A percentile compares a stretch with the other conserved stretches of the same genome.
Evolutionary conservation across 2,888 invertebrate genomes (phyloP).

Genomic region (Girardia tigrina): DNA sequence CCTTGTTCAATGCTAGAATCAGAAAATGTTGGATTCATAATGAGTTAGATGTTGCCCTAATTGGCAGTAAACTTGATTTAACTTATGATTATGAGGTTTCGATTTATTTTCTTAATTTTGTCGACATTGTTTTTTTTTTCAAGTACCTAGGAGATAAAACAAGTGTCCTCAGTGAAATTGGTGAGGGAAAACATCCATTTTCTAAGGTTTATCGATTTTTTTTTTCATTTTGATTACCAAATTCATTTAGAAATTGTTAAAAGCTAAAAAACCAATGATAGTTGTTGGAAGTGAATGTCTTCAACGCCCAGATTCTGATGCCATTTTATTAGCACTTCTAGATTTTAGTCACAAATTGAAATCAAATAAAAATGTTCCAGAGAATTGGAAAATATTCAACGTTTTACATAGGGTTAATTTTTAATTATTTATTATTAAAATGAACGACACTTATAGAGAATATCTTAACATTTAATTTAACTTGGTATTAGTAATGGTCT

Average conservation of each 20-base stretch:
- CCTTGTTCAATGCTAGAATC: slow-evolving; percentile 80
- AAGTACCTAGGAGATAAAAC: slow-evolving; percentile 72
- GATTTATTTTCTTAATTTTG: background rate
- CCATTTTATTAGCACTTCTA: slow-evolving; percentile 57
- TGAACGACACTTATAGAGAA: too few relatives aligned
- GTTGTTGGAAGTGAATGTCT: slow-evolving; percentile 76
- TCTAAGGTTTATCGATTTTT: slow-evolving; percentile 51
- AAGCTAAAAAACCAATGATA: slow-evolving; percentile 73
- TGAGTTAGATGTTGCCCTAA: slow-evolving; percentile 67
- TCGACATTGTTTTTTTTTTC: slow-evolving; percentile 39
- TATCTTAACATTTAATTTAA: too few relatives aligned
- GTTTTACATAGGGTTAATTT: slow-evolving; percentile 68
- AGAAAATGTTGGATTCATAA: slow-evolving; percentile 75
- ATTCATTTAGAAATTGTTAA: slow-evolving; percentile 38
- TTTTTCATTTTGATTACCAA: slow-evolving; percentile 26
- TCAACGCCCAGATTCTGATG: slow-evolving; percentile 53
- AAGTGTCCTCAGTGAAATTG: slow-evolving; percentile 62
- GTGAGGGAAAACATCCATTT: slow-evolving; percentile 61
- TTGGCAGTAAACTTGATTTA: slow-evolving; percentile 78
- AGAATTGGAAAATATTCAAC: slow-evolving; percentile 70
- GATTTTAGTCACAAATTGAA: slow-evolving; percentile 38
- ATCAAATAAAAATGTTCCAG: slow-evolving; percentile 38
- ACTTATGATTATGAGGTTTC: slow-evolving; percentile 68
- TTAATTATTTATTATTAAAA: background rate
- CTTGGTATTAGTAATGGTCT: too few relatives aligned